Conservation (phyloP, 2,888 invertebrate genomes). For the Antheraea assamensis region DNA sequence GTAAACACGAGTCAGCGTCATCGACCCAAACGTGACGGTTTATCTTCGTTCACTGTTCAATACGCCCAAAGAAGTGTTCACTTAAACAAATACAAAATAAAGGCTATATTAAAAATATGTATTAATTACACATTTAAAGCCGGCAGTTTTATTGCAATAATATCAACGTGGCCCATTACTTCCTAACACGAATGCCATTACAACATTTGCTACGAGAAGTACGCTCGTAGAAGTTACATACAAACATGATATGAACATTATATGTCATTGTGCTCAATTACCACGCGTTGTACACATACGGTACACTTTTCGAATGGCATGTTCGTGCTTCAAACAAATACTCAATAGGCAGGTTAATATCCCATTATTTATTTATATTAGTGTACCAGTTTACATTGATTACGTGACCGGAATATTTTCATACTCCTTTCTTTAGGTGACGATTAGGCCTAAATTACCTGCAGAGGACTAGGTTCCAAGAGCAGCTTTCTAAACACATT, state of each 20-base stretch:
- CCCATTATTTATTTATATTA: not conserved
- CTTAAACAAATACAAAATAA: not conserved
- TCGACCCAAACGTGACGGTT: no score
- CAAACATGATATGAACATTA: conserved; percentile 15
- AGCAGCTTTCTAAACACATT: no score
- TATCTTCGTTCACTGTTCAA: no score
- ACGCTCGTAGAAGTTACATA: not conserved
- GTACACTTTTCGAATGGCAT: conserved; percentile 5
- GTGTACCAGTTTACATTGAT: not conserved
- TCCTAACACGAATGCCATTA: not conserved
- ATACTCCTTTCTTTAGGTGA: not conserved
- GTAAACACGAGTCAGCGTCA: no score
- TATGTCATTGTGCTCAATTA: conserved; percentile 21
- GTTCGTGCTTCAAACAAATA: not conserved
- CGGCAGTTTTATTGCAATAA: not conserved
- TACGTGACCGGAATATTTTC: not conserved
- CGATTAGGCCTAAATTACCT: not conserved
- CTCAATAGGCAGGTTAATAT: not conserved
- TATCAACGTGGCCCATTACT: not conserved
- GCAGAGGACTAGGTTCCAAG: not conserved
- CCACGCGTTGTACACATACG: conserved; percentile 16
- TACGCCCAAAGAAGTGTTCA: not conserved
- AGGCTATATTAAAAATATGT: no score
- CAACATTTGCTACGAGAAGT: conserved; percentile 1
- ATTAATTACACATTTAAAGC: not conserved